Percentiles rank a stretch among this genome's conserved stretches.
phyloP scores from a whole-genome alignment of 1,140 invertebrate genomes.

The Brachionus sp. region DNA sequence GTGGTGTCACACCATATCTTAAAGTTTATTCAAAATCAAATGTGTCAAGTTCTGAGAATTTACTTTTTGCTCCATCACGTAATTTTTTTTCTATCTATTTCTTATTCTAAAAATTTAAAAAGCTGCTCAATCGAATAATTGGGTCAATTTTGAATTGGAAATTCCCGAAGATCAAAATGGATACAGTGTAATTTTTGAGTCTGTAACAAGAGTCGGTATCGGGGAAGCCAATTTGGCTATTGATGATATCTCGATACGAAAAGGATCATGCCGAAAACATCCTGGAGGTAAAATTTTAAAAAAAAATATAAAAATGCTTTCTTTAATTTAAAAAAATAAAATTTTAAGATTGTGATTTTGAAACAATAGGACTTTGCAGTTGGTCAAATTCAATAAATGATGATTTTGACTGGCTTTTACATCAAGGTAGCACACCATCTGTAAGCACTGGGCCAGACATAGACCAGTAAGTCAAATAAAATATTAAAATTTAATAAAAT shows the following conservation, averaged over 20 bases:
- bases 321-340: neutral
- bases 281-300: neutral
- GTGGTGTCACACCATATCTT: neutral
- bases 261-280: constrained; percentile 13
- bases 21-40: constrained; percentile 26
- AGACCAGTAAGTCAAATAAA: constrained; percentile 61
- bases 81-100: neutral
- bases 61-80: neutral
- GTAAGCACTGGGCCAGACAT: constrained; percentile 59
- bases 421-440: constrained; percentile 49
- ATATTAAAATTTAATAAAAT: neutral
- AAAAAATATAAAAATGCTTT: neutral
- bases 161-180: constrained; percentile 3
- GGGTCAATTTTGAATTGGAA: constrained; percentile 23
- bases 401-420: constrained; percentile 54
- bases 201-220: neutral
- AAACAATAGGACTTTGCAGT: neutral
- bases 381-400: constrained; percentile 8
- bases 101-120: neutral
- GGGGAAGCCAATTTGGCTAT: constrained; percentile 14
- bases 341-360: constrained; percentile 7
- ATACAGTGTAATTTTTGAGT: constrained; percentile 23
- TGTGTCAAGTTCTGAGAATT: neutral
- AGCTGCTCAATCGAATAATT: constrained; percentile 28
- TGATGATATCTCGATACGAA: constrained; percentile 10